Conservation (phyloP, 1,140 invertebrate genomes). For the Palaemon carinicauda region DNA sequence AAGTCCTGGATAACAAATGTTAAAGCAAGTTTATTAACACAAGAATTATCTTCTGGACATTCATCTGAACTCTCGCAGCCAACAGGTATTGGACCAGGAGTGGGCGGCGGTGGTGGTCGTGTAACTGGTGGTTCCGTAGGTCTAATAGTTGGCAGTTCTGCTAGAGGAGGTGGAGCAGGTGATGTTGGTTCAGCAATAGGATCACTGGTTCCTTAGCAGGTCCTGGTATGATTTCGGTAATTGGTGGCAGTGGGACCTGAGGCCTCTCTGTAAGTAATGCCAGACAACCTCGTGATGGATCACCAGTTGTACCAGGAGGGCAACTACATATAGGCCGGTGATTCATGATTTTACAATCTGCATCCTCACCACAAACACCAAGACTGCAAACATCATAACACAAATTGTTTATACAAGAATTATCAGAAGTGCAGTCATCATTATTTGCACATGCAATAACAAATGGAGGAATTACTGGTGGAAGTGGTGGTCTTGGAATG, state of each 20-base stretch:
- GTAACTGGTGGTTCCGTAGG: constrained; percentile 77
- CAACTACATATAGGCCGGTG: constrained; percentile 85
- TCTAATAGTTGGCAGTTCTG: constrained; percentile 69
- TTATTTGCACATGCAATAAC: constrained; percentile 79
- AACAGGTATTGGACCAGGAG: constrained; percentile 76
- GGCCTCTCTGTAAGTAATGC: constrained; percentile 61
- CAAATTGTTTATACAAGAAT: constrained; percentile 82
- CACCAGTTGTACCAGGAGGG: constrained; percentile 72
- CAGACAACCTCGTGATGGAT: constrained; percentile 54
- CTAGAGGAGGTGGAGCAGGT: constrained; percentile 76
- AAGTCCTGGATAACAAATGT: constrained; percentile 71
- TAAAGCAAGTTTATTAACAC: constrained; percentile 61
- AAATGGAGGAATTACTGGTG: constrained; percentile 74
- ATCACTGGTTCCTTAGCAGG: constrained; percentile 81
- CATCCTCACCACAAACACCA: constrained; percentile 75
- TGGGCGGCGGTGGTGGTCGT: constrained; percentile 82
- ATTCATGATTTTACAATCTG: constrained; percentile 81
- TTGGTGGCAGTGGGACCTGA: constrained; percentile 67
- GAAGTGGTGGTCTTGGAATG: constrained; percentile 67
- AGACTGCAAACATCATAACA: constrained; percentile 80
- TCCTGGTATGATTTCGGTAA: constrained; percentile 69
- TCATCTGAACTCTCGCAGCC: constrained; percentile 61
- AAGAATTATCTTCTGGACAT: constrained; percentile 61
- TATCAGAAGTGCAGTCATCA: constrained; percentile 78
- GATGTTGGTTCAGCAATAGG: constrained; percentile 70